Evolutionary conservation across 2,113 vertebrate genomes (phyloP), one percentile per base, ranked within the genome.

Genomic region (Cynoglossus semilaevis): DNA sequence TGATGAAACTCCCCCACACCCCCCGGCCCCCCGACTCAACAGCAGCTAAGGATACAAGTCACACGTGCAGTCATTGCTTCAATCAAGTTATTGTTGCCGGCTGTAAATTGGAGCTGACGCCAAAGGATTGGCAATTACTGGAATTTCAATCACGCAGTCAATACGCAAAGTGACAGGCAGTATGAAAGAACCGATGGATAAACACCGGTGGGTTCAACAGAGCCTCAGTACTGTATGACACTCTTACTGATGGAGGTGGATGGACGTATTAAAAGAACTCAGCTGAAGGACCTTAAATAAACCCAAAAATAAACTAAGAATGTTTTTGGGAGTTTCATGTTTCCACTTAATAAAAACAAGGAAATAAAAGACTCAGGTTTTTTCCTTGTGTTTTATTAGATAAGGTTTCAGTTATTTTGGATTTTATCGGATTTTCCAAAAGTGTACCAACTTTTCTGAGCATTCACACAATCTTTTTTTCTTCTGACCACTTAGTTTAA

Each of bases 131-230:
- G 58, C 65, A 66, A 81, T 82, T 84, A 80, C 70, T 72, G 65
- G 70, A 63, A 73, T 80, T 83, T 76, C 74, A 77, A 75, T 76
- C 78, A 66, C 48, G 52, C n/a, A 35, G 69, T 81, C 69, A 34
- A 77, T 77, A 57, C 40, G 51, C 15, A 57, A 74, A 51, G 64
- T 29, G 35, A 57, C 51, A 34, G 59, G 35, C 49, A 58, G 61
- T 41, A 55, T 63, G 54, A 77, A 19, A 45, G 45, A 17, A 43
- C 69, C 44, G 42, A 54, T 49, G 53, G 29, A 35, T 56, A 58
- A 63, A 51, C 51, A 71, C 51, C 43, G 61, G 61, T 63, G 67
- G 72, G 84, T 79, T 74, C 70, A 71, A 57, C 17, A 9, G 8
- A 10, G 51, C 29, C 64, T 76, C 22, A 29, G 22, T 29, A n/a